These are phyloP conservation scores for Pelosia muscerda DNA, from an alignment of 2,888 invertebrate species.

Conservation along the genomic window DNA sequence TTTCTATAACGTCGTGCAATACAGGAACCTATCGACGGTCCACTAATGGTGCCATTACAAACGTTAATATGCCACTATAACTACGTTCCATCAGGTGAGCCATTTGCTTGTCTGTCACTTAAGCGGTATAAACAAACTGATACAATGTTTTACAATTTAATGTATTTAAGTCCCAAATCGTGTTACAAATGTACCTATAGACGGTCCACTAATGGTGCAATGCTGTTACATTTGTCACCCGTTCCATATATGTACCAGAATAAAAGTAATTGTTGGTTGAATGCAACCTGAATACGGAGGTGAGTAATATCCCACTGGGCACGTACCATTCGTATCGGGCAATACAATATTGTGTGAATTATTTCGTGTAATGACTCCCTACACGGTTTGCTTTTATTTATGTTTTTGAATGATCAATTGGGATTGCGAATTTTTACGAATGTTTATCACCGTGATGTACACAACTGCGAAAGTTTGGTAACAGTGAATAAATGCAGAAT, in stretches of 20 bases:
- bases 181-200: conserved; percentile 20
- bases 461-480: no score
- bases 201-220: conserved; percentile 24
- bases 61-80: no score
- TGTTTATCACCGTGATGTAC: no score
- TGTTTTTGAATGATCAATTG: conserved; percentile 3
- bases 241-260: conserved; percentile 13
- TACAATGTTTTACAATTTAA: background rate
- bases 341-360: conserved; percentile 11
- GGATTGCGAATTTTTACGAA: background rate
- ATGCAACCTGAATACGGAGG: conserved; percentile 16
- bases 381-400: conserved; percentile 15
- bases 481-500: no score
- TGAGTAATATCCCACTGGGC: conserved; percentile 14
- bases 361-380: conserved; percentile 12
- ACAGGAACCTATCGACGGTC: no score
- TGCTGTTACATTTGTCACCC: conserved; percentile 16
- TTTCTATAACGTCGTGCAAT: no score
- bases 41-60: no score
- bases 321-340: conserved; percentile 14
- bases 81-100: no score
- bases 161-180: background rate
- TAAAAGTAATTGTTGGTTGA: conserved; percentile 15
- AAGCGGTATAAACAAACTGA: no score
- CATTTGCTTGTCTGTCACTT: no score